Conservation (phyloP, 2,113 vertebrate genomes). For the Apteryx mantelli region DNA sequence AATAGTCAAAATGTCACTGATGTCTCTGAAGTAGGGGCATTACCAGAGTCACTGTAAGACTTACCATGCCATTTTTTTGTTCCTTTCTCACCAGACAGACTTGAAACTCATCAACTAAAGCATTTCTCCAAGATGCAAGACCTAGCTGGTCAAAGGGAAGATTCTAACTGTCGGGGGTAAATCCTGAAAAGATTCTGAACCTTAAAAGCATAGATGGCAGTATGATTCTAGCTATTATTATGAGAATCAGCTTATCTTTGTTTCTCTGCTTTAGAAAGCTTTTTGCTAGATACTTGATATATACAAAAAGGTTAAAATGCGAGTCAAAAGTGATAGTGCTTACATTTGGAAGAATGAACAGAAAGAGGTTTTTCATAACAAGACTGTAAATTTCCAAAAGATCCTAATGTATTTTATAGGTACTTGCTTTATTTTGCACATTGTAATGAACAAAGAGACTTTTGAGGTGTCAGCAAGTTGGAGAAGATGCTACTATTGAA, state of each 20-base stretch:
- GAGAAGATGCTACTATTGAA: background rate
- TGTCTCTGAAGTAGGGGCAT: background rate
- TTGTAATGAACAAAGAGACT: background rate
- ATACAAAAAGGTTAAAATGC: background rate
- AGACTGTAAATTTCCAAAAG: background rate
- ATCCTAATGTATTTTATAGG: background rate
- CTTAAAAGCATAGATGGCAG: background rate
- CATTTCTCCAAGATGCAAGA: background rate
- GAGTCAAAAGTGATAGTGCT: background rate
- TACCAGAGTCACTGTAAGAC: background rate
- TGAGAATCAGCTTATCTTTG: background rate
- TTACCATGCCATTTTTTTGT: background rate
- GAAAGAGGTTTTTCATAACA: background rate
- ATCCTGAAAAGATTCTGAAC: background rate
- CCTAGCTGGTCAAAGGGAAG: background rate
- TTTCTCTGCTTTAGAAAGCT: background rate
- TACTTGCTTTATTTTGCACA: background rate
- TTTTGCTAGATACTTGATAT: background rate
- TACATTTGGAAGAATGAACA: background rate
- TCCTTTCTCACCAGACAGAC: background rate
- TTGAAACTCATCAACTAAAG: background rate
- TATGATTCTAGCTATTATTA: background rate
- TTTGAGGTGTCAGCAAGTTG: background rate
- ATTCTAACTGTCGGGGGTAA: background rate
- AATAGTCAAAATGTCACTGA: accelerated